phyloP scores from a whole-genome alignment of 2,888 invertebrate species.

The Mesoligia furuncula region DNA sequence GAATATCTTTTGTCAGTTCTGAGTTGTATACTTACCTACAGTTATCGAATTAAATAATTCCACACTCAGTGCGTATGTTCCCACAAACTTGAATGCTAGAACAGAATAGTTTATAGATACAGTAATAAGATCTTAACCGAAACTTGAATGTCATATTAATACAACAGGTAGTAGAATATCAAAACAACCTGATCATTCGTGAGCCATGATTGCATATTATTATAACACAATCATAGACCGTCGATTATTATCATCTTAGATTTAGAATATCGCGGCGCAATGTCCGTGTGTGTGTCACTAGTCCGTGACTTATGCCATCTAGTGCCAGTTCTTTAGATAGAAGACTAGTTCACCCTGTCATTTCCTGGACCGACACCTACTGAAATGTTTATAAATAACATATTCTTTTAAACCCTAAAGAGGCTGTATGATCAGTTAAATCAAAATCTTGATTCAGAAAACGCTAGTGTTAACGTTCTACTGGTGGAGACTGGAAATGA shows the following conservation, averaged over 20 bases:
- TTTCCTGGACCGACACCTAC: background rate
- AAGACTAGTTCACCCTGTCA: background rate
- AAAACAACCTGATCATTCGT: constrained; percentile 15
- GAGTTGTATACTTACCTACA: background rate
- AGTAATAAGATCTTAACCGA: constrained; percentile 12
- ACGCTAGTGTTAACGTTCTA: background rate
- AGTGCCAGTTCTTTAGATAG: background rate
- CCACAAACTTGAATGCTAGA: constrained; percentile 10
- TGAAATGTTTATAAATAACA: background rate
- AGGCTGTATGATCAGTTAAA: background rate
- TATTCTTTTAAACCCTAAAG: too few relatives aligned
- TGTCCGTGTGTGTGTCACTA: background rate
- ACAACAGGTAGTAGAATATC: constrained; percentile 18
- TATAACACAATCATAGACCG: background rate
- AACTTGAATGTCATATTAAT: constrained; percentile 24
- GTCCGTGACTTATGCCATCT: too few relatives aligned
- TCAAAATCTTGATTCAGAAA: background rate
- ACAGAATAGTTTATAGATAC: constrained; percentile 8
- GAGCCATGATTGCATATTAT: background rate
- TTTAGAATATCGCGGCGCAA: background rate
- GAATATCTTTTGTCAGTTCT: background rate
- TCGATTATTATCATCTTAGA: background rate
- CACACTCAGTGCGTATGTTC: background rate
- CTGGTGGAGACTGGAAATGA: background rate
- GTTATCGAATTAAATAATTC: background rate